A percentile compares a stretch with the other conserved stretches of the same genome.
Evolutionary conservation across 2,888 invertebrate genomes (phyloP).

Genomic region (Tipula helvola): DNA sequence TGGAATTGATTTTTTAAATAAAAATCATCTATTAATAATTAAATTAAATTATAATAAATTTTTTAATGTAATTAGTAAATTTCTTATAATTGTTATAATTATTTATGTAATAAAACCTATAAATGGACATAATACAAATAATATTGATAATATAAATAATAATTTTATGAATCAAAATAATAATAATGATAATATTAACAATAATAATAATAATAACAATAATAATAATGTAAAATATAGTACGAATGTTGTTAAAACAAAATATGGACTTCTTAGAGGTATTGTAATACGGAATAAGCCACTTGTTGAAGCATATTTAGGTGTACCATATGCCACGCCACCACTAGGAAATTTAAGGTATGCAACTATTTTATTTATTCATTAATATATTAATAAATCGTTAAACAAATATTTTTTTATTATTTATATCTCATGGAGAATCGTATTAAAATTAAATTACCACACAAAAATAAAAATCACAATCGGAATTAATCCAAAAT

Average conservation of each 20-base stretch:
- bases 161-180: slow-evolving; percentile 49
- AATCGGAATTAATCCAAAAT: not conserved
- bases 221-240: slow-evolving; percentile 55
- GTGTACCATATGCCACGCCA: slow-evolving; percentile 88
- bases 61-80: not conserved
- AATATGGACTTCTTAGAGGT: slow-evolving; percentile 80
- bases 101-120: not conserved
- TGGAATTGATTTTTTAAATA: slow-evolving; percentile 6
- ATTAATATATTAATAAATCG: not conserved
- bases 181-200: slow-evolving; percentile 27
- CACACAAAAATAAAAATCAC: not conserved
- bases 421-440: no score
- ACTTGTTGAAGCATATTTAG: slow-evolving; percentile 82
- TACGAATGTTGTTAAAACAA: slow-evolving; percentile 72
- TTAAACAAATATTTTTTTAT: not conserved
- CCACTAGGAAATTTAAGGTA: slow-evolving; percentile 79
- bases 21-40: not conserved
- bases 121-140: slow-evolving; percentile 9
- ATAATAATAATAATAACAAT: slow-evolving; percentile 21
- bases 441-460: not conserved
- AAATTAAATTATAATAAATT: not conserved
- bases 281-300: slow-evolving; percentile 69
- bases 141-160: slow-evolving; percentile 23
- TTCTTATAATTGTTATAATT: slow-evolving; percentile 4
- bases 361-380: not conserved